Percentiles rank a stretch among this genome's conserved stretches.
Evolutionary conservation across 2,797 vertebrate species (phyloP).

Genomic region (Fistularia tabacaria): DNA sequence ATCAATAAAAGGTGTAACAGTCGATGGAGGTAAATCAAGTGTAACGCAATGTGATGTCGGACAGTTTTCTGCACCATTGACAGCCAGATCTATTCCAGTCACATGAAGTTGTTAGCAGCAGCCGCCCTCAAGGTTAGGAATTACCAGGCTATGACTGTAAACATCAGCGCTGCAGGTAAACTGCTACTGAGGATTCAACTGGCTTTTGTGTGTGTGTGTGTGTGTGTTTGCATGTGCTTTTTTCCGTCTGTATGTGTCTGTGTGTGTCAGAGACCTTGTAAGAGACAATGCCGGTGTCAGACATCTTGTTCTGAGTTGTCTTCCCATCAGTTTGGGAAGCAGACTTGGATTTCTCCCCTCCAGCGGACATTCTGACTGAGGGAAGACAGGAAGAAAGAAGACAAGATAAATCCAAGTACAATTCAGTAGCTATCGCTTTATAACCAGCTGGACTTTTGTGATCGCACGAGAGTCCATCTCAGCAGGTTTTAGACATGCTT

Average conservation of each 20-base stretch:
- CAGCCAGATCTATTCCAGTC: conserved; percentile 3
- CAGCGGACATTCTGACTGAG: conserved; percentile 71
- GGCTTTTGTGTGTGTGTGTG: not conserved
- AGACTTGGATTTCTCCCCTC: conserved; percentile 74
- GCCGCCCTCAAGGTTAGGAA: conserved; percentile 43
- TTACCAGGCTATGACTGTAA: conserved; percentile 17
- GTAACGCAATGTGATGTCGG: too few species aligned
- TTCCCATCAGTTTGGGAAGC: conserved; percentile 74
- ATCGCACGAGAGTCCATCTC: too few species aligned
- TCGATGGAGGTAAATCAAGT: too few species aligned
- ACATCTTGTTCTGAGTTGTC: conserved; percentile 62
- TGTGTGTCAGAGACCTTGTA: conserved; percentile 61
- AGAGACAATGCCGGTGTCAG: conserved; percentile 60
- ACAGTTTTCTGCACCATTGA: too few species aligned
- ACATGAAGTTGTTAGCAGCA: conserved; percentile 16
- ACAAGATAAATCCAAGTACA: too few species aligned
- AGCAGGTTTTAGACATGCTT: too few species aligned
- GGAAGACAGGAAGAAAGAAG: not conserved
- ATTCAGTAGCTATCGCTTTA: too few species aligned
- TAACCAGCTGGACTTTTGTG: too few species aligned
- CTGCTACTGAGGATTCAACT: not conserved
- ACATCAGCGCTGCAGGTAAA: conserved; percentile 20
- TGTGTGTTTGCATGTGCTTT: conserved; percentile 5
- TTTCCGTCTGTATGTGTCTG: conserved; percentile 6
- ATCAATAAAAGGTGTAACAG: too few species aligned